These are phyloP conservation scores for Acanthopagrus latus DNA, from an alignment of 2,797 vertebrate genomes.

Conservation along the genomic window DNA sequence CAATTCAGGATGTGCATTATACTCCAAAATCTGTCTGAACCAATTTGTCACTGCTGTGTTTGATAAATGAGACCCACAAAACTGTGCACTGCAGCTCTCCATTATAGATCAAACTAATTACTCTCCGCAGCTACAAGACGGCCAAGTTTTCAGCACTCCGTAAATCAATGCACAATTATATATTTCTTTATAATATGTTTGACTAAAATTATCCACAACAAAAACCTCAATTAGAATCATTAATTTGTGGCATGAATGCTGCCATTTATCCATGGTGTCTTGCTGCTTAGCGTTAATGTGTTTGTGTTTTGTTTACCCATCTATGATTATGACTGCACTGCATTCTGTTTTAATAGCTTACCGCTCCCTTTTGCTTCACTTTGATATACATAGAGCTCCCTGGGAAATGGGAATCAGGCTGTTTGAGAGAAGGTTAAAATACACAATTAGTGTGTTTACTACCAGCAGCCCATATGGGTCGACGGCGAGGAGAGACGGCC, in stretches of 20 bases:
- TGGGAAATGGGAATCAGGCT: slow-evolving; percentile 24
- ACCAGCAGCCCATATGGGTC: neutral
- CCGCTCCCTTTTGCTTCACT: slow-evolving; percentile 37
- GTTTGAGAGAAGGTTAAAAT: slow-evolving; percentile 27
- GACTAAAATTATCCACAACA: slow-evolving; percentile 23
- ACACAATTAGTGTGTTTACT: slow-evolving; percentile 42
- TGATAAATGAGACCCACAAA: slow-evolving; percentile 24
- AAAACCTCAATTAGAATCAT: slow-evolving; percentile 36
- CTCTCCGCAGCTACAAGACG: slow-evolving; percentile 5
- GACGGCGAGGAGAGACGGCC: neutral
- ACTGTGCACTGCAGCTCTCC: neutral
- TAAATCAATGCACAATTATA: slow-evolving; percentile 30
- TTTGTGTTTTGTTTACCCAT: slow-evolving; percentile 40
- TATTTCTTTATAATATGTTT: neutral
- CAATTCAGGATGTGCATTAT: neutral
- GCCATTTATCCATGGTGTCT: slow-evolving; percentile 23
- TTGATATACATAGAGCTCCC: slow-evolving; percentile 35
- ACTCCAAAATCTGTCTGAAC: neutral
- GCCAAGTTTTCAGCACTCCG: slow-evolving; percentile 12
- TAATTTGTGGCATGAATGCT: slow-evolving; percentile 32
- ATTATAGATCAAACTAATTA: slow-evolving; percentile 21
- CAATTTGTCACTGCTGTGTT: neutral
- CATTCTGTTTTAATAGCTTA: slow-evolving; percentile 47
- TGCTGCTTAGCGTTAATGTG: slow-evolving; percentile 24
- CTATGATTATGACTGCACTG: slow-evolving; percentile 39